Evolutionary conservation across 2,888 invertebrate species (phyloP), one percentile per base, ranked within the genome.

Genomic region (Geophilus truncorum): DNA sequence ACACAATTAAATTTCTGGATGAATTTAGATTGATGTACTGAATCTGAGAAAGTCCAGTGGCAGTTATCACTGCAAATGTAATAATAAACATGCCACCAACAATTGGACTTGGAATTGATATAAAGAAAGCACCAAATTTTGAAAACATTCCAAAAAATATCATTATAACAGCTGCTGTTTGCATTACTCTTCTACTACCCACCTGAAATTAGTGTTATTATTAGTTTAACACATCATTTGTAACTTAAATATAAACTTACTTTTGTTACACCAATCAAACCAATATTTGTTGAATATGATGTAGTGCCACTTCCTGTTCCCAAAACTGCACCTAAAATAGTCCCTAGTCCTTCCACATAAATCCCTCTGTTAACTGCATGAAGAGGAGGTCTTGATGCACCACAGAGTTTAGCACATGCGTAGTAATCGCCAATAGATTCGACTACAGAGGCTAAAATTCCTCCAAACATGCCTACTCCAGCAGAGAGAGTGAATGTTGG

Each of bases 401-500:
- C 93, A 12, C 86, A 86, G 34, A 90, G 86, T 82, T 89, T 85
- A 10, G 96, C 94, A 0, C 94, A 94, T n/a, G 95, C 95, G 80
- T 95, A 94, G 87, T 96, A 96, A 86, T 96, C 95, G 84, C 95
- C 94, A 82, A 95, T 92, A 4, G 93, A 93, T 86, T 94, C 94
- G 15, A 94, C 92, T 0, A 93, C 93, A 83, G 93, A 93, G 0
- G 93, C 93, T 36, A 93, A 86, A 25, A 93, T 93, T 0, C 93
- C 94, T 0, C 93, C 93, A 80, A 93, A 84, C 91, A 94, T 92
- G 3, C 93, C 93, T 81, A 93, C 87, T 15, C 93, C 92, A 0
- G 93, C 92, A 0, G 91, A 90, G 78, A 87, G 85, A 40, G 91
- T 92, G 4, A 93, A 91, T 0, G 92, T 92, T 0, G 94, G 93